Base-by-base conservation (phyloP, 1,140 invertebrate genomes). In the Camponotus floridanus region DNA sequence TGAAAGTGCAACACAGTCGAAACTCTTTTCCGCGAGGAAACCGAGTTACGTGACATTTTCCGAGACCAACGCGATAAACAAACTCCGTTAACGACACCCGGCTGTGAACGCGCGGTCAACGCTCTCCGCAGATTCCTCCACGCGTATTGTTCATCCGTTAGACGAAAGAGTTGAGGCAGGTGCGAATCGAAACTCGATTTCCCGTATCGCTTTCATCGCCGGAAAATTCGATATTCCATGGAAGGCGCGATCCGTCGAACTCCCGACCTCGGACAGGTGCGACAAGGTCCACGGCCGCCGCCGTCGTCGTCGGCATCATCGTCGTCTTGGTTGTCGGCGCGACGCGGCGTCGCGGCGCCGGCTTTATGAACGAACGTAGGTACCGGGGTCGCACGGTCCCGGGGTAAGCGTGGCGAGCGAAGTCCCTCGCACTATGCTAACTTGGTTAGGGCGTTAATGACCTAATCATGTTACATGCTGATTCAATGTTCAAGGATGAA, bases 401-500 rank as follows among this genome's bases (percentile, higher is more conserved):
- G 84, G 88, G 88, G 92, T 92, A 94, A 94, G 91, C 91, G 91
- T 92, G 90, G 88, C 93, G 91, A 93, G 91, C 91, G 87, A 94
- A 94, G 93, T 94, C 94, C 94, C 94, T 94, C 94, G 94, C 94
- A 95, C 93, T 94, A 94, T 94, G 93, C 94, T 95, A 94, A 95
- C 94, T 95, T 93, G 93, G 92, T 95, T 95, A 94, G 90, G 91
- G 93, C 93, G 92, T 94, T 95, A 95, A 95, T 95, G 94, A 94
- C 92, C 94, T 94, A 95, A 95, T 95, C 94, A 95, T 95, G 94
- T 95, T 95, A 95, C 94, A 95, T 94, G 93, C 93, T 94, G 94
- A 95, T 95, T 95, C 94, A 95, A 95, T 95, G 94, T 94, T 94
- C 93, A 93, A 94, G 94, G 94, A 94, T 94, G 94, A 95, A 95